phyloP scores from a whole-genome alignment of 2,113 vertebrate genomes.

The Tympanuchus pallidicinctus region DNA sequence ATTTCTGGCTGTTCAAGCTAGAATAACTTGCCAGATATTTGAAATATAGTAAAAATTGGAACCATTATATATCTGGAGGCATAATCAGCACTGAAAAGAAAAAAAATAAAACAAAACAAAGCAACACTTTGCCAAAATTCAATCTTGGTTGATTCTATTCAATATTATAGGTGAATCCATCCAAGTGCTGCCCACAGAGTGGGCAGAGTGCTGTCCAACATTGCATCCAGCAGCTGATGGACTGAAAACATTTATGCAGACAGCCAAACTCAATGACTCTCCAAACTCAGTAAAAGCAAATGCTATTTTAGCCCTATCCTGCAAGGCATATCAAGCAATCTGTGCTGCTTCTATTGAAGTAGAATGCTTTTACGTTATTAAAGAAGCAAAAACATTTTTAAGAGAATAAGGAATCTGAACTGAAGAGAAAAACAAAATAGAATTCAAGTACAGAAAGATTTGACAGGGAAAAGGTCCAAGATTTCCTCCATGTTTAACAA shows the following conservation, averaged over 20 bases:
- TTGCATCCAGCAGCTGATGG: neutral
- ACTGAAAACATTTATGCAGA: neutral
- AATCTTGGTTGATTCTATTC: neutral
- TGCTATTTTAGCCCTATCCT: neutral
- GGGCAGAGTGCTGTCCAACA: neutral
- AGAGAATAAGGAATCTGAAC: neutral
- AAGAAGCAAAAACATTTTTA: neutral
- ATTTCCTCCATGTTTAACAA: neutral
- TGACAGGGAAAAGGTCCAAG: neutral
- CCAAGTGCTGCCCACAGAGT: neutral
- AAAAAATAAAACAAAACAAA: neutral
- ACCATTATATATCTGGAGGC: neutral
- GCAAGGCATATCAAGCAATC: neutral
- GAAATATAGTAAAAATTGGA: conserved; percentile 9
- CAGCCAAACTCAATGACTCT: neutral
- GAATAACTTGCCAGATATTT: conserved; percentile 18
- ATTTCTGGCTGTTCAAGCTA: conserved; percentile 18
- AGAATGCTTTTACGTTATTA: neutral
- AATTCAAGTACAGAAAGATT: neutral
- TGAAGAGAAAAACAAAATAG: neutral
- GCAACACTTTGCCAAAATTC: neutral
- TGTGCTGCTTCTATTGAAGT: neutral
- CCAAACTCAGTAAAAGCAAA: neutral
- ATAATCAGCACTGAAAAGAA: neutral
- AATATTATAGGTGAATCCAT: neutral